phyloP scores from a whole-genome alignment of 2,888 invertebrate species.

The Synanthedon formicaeformis region DNA sequence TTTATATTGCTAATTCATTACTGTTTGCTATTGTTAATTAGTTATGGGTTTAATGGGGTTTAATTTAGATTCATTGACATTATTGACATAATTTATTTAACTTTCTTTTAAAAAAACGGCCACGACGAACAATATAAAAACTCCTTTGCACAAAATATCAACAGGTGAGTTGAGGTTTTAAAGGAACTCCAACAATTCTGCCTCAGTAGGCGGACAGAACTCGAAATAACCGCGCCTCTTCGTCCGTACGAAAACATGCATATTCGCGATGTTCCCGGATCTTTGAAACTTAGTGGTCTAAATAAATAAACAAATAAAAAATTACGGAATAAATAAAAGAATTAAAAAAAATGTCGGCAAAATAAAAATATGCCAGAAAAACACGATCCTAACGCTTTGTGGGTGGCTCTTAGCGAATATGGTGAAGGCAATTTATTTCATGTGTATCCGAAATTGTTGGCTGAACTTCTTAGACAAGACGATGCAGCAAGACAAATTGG shows the following conservation, averaged over 20 bases:
- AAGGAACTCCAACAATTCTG: neutral
- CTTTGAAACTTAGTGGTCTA: neutral
- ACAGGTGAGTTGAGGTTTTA: too few relatives aligned
- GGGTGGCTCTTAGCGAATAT: slow-evolving; percentile 69
- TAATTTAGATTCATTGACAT: too few relatives aligned
- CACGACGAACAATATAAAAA: too few relatives aligned
- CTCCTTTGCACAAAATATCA: too few relatives aligned
- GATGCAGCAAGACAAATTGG: slow-evolving; percentile 52
- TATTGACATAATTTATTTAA: too few relatives aligned
- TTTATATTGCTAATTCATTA: too few relatives aligned
- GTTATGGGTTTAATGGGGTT: too few relatives aligned
- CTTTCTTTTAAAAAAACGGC: too few relatives aligned
- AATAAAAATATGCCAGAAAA: slow-evolving; percentile 31
- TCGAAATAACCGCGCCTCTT: neutral
- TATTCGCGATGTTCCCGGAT: too few relatives aligned
- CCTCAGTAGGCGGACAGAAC: neutral
- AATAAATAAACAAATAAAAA: neutral
- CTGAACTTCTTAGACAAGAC: slow-evolving; percentile 68
- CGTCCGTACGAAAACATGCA: neutral
- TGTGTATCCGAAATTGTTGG: slow-evolving; percentile 75
- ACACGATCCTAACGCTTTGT: slow-evolving; percentile 51
- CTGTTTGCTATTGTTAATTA: too few relatives aligned
- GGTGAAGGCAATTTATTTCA: slow-evolving; percentile 74
- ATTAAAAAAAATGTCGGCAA: too few relatives aligned
- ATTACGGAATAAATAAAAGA: too few relatives aligned